Conservation (phyloP, 2,113 vertebrate species). For the Megatriorchis doriae region DNA sequence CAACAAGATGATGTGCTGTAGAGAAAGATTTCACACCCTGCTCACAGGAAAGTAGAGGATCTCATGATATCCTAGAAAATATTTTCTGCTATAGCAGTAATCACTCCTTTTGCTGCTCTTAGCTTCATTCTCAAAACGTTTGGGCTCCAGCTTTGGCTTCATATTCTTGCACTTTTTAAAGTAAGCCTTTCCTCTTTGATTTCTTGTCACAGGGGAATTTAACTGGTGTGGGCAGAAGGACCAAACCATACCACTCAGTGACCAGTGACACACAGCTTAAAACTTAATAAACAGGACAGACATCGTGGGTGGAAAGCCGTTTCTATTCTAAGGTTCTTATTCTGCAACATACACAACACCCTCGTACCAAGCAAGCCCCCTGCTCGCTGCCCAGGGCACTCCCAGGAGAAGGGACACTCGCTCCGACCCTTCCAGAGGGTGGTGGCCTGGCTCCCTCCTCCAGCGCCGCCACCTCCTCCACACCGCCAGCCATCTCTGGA, state of each 20-base stretch:
- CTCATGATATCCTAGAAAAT: background rate
- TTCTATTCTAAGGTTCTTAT: background rate
- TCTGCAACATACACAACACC: background rate
- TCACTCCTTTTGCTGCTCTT: background rate
- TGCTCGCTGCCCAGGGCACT: background rate
- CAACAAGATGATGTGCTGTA: background rate
- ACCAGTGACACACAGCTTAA: background rate
- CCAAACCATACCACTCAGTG: background rate
- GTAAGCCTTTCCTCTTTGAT: background rate
- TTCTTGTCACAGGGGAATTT: background rate
- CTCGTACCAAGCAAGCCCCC: rapidly evolving
- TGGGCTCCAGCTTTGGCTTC: background rate
- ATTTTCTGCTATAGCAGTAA: background rate
- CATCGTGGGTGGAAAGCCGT: rapidly evolving
- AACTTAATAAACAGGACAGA: background rate
- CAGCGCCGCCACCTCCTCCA: background rate
- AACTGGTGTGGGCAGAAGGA: background rate
- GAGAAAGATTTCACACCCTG: background rate
- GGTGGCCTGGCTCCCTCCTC: background rate
- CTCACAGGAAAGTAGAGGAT: background rate
- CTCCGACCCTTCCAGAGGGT: background rate
- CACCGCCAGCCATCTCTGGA: rapidly evolving
- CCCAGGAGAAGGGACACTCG: rapidly evolving
- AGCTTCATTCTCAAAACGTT: background rate
- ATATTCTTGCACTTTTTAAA: background rate